These are phyloP conservation scores for Euphydryas editha DNA, from an alignment of 2,888 invertebrate genomes.

Conservation along the genomic window DNA sequence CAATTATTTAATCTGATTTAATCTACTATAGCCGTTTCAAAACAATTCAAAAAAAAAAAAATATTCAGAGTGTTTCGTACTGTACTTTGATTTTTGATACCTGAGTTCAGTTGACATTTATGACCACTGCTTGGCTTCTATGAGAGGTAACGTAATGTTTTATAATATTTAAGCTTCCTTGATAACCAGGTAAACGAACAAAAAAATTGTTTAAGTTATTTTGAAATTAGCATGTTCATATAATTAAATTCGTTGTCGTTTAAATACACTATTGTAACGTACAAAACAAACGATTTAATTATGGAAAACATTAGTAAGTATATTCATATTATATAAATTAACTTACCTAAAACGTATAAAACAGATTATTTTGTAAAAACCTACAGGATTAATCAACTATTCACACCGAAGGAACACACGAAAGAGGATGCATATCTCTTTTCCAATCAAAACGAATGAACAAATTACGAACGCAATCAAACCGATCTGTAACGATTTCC, in stretches of 20 bases:
- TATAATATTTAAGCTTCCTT: no score
- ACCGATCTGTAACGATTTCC: conserved; percentile 69
- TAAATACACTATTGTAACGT: no score
- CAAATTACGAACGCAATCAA: conserved; percentile 66
- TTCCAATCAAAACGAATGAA: conserved; percentile 63
- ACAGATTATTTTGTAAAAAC: conserved; percentile 4
- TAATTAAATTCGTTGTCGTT: no score
- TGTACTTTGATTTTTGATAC: no score
- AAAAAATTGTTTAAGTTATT: no score
- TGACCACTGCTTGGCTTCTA: no score
- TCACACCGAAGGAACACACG: conserved; percentile 13
- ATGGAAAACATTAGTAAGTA: neutral
- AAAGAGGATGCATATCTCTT: conserved; percentile 45
- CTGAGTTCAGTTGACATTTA: no score
- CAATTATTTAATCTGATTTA: conserved; percentile 2
- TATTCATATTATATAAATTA: neutral
- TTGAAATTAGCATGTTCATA: no score
- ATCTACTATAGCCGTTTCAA: conserved; percentile 4
- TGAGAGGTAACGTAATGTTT: no score
- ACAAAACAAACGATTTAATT: no score
- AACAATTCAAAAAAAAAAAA: neutral
- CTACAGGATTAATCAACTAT: conserved; percentile 9
- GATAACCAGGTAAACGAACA: no score
- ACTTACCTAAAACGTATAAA: neutral
- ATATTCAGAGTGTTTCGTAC: no score